Base-by-base conservation (phyloP, 2,113 vertebrate species). In the Misgurnus anguillicaudatus region DNA sequence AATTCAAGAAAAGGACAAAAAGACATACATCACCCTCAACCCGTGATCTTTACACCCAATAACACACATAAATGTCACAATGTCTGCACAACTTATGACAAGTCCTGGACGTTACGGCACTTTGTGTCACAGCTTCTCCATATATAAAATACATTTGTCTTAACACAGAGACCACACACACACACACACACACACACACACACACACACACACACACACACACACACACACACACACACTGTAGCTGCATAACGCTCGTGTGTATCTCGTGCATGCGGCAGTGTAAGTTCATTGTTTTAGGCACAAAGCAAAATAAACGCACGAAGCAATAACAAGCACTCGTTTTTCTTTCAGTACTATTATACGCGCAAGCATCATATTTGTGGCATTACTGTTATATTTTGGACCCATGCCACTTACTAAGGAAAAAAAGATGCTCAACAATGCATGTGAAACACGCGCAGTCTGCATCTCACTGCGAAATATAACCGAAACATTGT, bases 161-260 rank as follows among this genome's bases (percentile, higher is more conserved):
- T 80, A 83, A 80, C 80, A 51, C 73, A 69, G 19, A 86, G 88
- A 90, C 88, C 89, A 90, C 90, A 90, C 47, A 65, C 19, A 36
- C 60, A 62, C 60, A 62, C 60, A 36, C 60, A 62, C 60, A 62
- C 60, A 36, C 60, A 62, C 60, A 62, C 60, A 36, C 60, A 62
- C 60, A 62, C 60, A 36, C 60, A 62, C 60, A 62, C 60, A 36
- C 60, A 62, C 60, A 62, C 60, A 36, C 60, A 62, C 60, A 62
- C 60, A 19, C 24, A 62, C 60, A 61, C 58, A 58, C 60, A 62
- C 60, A 62, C 60, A 36, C 60, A 62, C 60, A 62, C 60, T 31
- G 21, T 31, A 9, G 31, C 60, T 62, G 24, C 67, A 16, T 51
- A 17, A 57, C n/a, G 45, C 21, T 69, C 21, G 3, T 5, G 63